phyloP scores from a whole-genome alignment of 2,888 invertebrate species.

The Scaptomyza flava region DNA sequence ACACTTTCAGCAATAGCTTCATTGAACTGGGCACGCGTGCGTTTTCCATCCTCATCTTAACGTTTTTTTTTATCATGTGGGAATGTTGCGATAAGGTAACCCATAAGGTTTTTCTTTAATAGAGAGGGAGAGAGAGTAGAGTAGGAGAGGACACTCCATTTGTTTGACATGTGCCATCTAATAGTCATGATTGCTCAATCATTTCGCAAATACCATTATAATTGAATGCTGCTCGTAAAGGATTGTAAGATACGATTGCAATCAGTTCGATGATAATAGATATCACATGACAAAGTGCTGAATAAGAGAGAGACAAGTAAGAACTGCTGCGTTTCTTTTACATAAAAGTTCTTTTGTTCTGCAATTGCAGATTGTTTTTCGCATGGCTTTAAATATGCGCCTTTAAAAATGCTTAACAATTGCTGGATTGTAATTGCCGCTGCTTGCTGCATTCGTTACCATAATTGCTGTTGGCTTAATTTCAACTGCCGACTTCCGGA shows the following conservation, averaged over 20 bases:
- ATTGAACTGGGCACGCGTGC: constrained; percentile 72
- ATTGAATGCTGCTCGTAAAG: constrained; percentile 59
- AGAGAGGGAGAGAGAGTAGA: constrained; percentile 1
- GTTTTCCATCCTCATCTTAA: constrained; percentile 3
- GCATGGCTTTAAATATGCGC: constrained; percentile 43
- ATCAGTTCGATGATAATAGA: neutral
- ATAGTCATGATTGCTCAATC: constrained; percentile 72
- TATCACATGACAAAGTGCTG: neutral
- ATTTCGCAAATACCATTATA: constrained; percentile 64
- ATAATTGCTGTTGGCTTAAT: constrained; percentile 77
- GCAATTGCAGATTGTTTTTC: constrained; percentile 1
- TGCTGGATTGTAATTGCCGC: constrained; percentile 66
- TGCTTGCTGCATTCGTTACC: constrained; percentile 74
- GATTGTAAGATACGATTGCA: constrained; percentile 17
- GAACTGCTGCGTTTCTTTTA: neutral
- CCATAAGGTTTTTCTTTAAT: constrained; percentile 37
- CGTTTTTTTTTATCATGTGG: neutral
- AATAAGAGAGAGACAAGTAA: neutral
- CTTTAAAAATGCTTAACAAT: constrained; percentile 52
- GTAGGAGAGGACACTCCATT: constrained; percentile 30
- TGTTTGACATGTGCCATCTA: constrained; percentile 73
- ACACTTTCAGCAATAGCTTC: constrained; percentile 69
- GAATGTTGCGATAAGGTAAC: constrained; percentile 61
- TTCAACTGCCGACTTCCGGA: constrained; percentile 74
- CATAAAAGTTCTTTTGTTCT: neutral